Evolutionary conservation across 2,113 vertebrate genomes (phyloP).

Genomic region (Petaurus breviceps): DNA sequence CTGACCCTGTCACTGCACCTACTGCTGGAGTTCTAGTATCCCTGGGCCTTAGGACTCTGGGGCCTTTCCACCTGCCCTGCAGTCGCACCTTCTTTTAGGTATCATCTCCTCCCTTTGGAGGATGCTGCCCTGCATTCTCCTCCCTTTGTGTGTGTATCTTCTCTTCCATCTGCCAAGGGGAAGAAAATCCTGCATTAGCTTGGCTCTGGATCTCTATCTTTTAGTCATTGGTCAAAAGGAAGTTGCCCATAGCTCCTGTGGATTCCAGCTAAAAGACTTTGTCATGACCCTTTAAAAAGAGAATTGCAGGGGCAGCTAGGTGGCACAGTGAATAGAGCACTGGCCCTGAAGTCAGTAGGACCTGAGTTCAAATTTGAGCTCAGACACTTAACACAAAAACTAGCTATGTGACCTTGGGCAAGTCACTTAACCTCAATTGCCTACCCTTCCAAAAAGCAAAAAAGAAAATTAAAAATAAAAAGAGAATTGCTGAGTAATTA

Average conservation of each 20-base stretch:
- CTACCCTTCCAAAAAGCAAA: too few relatives aligned
- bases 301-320: too few relatives aligned
- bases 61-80: not conserved
- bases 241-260: not conserved
- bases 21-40: not conserved
- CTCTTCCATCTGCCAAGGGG: not conserved
- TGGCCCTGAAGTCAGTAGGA: too few relatives aligned
- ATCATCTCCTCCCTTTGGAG: not conserved
- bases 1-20: not conserved
- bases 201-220: not conserved
- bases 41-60: not conserved
- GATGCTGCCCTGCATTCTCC: not conserved
- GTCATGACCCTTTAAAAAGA: constrained; percentile 1
- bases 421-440: too few relatives aligned
- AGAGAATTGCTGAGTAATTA: constrained; percentile 5
- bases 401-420: too few relatives aligned
- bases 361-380: too few relatives aligned
- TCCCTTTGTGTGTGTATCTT: not conserved
- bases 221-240: not conserved
- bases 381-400: too few relatives aligned
- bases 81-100: not conserved
- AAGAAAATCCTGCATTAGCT: not conserved
- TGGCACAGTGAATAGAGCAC: too few relatives aligned
- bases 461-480: not conserved
- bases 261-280: not conserved